These are phyloP conservation scores for Hydraecia micacea DNA, from an alignment of 2,888 invertebrate genomes.

Conservation along the genomic window DNA sequence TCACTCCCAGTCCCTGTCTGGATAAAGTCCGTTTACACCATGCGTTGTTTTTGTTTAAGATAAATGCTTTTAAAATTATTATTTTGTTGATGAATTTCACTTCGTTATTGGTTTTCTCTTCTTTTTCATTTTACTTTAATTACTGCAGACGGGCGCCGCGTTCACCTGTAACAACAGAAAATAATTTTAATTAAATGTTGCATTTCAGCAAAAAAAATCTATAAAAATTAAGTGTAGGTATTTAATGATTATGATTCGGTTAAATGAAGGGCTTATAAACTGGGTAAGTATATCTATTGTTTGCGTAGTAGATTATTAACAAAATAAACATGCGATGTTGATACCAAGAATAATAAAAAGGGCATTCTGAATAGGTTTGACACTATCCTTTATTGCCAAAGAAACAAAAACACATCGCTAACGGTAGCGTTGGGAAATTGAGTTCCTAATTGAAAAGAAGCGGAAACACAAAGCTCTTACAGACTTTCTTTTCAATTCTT, in stretches of 20 bases:
- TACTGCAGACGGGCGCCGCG: constrained; percentile 32
- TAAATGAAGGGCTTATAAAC: neutral
- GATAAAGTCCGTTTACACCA: constrained; percentile 69
- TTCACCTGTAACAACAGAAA: constrained; percentile 79
- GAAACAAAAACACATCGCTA: neutral
- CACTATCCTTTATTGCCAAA: neutral
- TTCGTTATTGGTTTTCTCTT: constrained; percentile 82
- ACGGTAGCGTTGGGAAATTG: neutral
- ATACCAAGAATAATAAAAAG: no score
- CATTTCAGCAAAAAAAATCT: neutral
- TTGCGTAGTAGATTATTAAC: neutral
- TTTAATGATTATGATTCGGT: neutral
- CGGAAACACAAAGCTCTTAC: constrained; percentile 1
- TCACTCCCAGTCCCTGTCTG: constrained; percentile 83
- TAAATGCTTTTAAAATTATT: constrained; percentile 60
- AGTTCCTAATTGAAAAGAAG: neutral
- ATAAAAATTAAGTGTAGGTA: neutral
- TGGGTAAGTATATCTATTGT: neutral
- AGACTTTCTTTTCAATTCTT: neutral
- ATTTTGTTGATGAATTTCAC: constrained; percentile 48
- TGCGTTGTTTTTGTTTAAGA: constrained; percentile 63
- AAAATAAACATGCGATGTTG: neutral
- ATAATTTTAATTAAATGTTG: constrained; percentile 9
- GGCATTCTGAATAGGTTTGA: neutral
- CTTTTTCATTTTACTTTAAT: constrained; percentile 85